Percentiles rank a stretch among this genome's conserved stretches.
Conservation (phyloP, 2,888 invertebrate genomes). For the Pseudanteris insignis region DNA sequence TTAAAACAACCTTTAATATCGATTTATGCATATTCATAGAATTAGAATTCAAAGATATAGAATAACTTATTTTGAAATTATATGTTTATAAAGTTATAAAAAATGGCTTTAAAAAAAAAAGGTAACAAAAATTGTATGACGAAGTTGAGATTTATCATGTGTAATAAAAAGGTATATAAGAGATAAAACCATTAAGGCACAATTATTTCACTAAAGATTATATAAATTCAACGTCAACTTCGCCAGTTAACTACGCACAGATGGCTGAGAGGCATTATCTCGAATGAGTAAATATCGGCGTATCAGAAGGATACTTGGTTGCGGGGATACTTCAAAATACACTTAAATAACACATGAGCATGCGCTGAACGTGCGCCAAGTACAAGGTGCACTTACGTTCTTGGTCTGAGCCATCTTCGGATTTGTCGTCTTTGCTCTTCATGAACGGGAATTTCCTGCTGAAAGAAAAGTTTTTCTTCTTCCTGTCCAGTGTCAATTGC, state of each 20-base stretch:
- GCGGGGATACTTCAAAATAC: slow-evolving; percentile 43
- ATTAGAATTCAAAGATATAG: too few relatives aligned
- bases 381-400: slow-evolving; percentile 84
- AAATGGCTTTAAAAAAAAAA: slow-evolving; percentile 7
- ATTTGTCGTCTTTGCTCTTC: slow-evolving; percentile 99
- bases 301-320: slow-evolving; percentile 41
- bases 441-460: slow-evolving; percentile 99
- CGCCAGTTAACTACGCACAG: slow-evolving; percentile 35
- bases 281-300: slow-evolving; percentile 20
- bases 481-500: slow-evolving; percentile 93
- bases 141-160: slow-evolving; percentile 22
- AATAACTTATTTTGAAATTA: too few relatives aligned
- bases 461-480: slow-evolving; percentile 98
- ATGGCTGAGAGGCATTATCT: slow-evolving; percentile 26
- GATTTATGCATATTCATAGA: too few relatives aligned
- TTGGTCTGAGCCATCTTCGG: slow-evolving; percentile 95
- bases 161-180: slow-evolving; percentile 7
- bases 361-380: slow-evolving; percentile 59
- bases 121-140: slow-evolving; percentile 13
- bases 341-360: slow-evolving; percentile 50
- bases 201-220: too few relatives aligned
- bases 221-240: slow-evolving; percentile 19
- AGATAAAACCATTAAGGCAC: too few relatives aligned
- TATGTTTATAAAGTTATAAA: neutral
- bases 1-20: too few relatives aligned